phyloP scores from a whole-genome alignment of 1,140 invertebrate genomes.

The Metopolophium dirhodum region DNA sequence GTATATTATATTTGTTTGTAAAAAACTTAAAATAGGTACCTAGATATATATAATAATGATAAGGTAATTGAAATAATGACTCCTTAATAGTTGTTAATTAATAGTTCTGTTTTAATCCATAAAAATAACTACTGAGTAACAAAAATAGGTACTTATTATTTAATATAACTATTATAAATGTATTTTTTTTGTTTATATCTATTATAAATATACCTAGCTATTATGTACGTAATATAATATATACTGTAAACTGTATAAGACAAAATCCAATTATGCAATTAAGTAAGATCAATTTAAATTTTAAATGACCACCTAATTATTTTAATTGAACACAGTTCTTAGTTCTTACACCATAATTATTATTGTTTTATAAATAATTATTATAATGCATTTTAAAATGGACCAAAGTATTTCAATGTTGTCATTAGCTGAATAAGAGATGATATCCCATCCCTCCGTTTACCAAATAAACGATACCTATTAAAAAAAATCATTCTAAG shows the following conservation, averaged over 20 bases:
- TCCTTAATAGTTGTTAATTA: not conserved
- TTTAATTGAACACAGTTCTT: not conserved
- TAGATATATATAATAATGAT: too few species aligned
- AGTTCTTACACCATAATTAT: too few species aligned
- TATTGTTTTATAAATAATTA: not conserved
- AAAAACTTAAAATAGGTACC: not conserved
- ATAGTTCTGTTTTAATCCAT: not conserved
- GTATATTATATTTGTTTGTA: not conserved
- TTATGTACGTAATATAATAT: too few species aligned
- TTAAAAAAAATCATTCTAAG: not conserved
- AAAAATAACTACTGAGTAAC: not conserved
- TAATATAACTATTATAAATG: too few species aligned
- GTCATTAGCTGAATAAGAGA: not conserved
- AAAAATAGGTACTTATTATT: too few species aligned
- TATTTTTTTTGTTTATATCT: too few species aligned
- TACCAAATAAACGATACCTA: not conserved
- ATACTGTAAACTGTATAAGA: too few species aligned
- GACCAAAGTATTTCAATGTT: not conserved
- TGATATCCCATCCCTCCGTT: not conserved
- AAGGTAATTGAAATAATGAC: too few species aligned
- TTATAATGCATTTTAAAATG: not conserved
- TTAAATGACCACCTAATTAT: not conserved
- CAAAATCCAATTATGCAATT: too few species aligned
- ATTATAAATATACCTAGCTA: too few species aligned
- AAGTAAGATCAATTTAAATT: too few species aligned